phyloP scores from a whole-genome alignment of 2,888 invertebrate genomes.

The Phragmatobia fuliginosa region DNA sequence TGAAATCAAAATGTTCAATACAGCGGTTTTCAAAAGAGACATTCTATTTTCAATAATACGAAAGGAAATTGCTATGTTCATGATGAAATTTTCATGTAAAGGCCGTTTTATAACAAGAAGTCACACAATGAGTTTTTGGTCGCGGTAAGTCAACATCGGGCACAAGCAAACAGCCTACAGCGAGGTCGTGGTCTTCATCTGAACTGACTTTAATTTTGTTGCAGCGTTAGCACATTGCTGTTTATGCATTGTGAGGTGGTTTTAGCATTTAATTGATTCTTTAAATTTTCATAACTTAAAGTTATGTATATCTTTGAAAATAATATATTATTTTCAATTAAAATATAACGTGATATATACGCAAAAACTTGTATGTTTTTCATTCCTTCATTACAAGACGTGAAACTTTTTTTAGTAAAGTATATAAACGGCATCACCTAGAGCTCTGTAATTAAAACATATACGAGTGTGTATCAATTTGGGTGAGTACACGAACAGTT shows the following conservation, averaged over 20 bases:
- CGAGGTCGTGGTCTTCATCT: slow-evolving; percentile 81
- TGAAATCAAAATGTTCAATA: slow-evolving; percentile 60
- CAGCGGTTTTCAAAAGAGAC: slow-evolving; percentile 61
- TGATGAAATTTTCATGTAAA: slow-evolving; percentile 68
- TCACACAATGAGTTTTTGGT: slow-evolving; percentile 81
- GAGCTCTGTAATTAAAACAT: slow-evolving; percentile 3
- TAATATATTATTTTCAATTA: neutral
- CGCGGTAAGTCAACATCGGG: slow-evolving; percentile 73
- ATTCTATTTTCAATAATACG: slow-evolving; percentile 67
- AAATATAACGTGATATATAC: neutral
- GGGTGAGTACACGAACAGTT: slow-evolving; percentile 51
- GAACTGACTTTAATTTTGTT: slow-evolving; percentile 63
- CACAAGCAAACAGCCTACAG: slow-evolving; percentile 78
- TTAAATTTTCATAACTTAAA: neutral
- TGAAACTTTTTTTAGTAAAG: neutral
- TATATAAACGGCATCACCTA: neutral
- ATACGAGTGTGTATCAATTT: slow-evolving; percentile 3
- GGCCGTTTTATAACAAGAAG: slow-evolving; percentile 74
- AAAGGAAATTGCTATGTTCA: slow-evolving; percentile 71
- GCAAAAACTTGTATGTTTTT: neutral
- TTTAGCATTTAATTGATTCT: neutral
- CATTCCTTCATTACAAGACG: neutral
- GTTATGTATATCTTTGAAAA: neutral
- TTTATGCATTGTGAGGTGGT: neutral
- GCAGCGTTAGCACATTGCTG: slow-evolving; percentile 55